These are phyloP conservation scores for Andrena hattorfiana DNA, from an alignment of 2,888 invertebrate species.

Conservation along the genomic window DNA sequence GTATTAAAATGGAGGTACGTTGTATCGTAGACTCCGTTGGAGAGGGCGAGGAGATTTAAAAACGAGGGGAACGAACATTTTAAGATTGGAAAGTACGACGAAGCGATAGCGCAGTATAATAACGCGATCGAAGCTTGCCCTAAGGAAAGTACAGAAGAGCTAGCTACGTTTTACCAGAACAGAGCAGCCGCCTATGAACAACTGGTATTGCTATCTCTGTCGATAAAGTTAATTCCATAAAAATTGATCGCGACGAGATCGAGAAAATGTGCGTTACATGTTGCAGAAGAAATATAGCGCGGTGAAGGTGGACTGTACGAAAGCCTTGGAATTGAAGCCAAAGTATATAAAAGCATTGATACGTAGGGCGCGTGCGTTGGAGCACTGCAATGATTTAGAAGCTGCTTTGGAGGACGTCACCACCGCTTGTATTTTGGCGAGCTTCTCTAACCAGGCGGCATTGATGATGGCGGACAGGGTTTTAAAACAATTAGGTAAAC, in stretches of 20 bases:
- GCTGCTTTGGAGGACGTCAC: slow-evolving; percentile 96
- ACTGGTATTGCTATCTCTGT: slow-evolving; percentile 85
- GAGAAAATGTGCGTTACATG: neutral
- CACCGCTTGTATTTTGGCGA: slow-evolving; percentile 95
- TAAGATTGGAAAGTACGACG: slow-evolving; percentile 94
- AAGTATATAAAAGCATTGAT: slow-evolving; percentile 95
- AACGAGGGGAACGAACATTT: slow-evolving; percentile 95
- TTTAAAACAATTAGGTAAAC: slow-evolving; percentile 91
- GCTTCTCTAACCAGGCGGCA: slow-evolving; percentile 93
- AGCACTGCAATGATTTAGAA: slow-evolving; percentile 92
- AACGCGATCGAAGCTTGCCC: slow-evolving; percentile 97
- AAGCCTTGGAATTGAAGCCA: slow-evolving; percentile 93
- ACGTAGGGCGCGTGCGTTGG: slow-evolving; percentile 93
- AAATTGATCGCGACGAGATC: neutral
- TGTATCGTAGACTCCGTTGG: slow-evolving; percentile 87
- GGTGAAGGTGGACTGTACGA: slow-evolving; percentile 94
- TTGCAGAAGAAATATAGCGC: slow-evolving; percentile 90
- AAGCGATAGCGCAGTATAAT: slow-evolving; percentile 95
- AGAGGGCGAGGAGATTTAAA: slow-evolving; percentile 92
- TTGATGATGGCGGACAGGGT: slow-evolving; percentile 95
- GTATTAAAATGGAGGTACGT: neutral
- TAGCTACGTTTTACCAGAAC: slow-evolving; percentile 98
- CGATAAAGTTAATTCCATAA: neutral
- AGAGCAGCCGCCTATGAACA: slow-evolving; percentile 98
- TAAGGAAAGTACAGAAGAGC: slow-evolving; percentile 89